A percentile compares a stretch with the other conserved stretches of the same genome.
Evolutionary conservation across 2,888 invertebrate genomes (phyloP).

Genomic region (Yponomeuta plumbellus): DNA sequence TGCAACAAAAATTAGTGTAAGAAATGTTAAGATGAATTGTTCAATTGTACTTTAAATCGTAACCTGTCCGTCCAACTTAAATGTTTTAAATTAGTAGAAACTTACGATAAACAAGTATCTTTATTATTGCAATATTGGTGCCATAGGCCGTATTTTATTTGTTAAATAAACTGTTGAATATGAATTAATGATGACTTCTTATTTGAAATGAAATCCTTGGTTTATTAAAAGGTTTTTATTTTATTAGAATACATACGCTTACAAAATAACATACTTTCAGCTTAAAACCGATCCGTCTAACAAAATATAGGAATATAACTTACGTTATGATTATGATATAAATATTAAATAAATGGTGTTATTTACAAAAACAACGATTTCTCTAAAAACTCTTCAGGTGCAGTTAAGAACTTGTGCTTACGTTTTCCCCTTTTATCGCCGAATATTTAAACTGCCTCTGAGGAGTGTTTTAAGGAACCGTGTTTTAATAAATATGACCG

Average conservation of each 20-base stretch:
- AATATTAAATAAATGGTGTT: no score
- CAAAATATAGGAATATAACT: constrained; percentile 72
- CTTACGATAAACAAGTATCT: background rate
- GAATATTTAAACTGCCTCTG: no score
- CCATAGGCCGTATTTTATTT: constrained; percentile 2
- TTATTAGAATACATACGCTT: constrained; percentile 52
- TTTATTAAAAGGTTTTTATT: constrained; percentile 31
- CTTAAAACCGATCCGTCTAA: constrained; percentile 39
- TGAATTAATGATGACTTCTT: background rate
- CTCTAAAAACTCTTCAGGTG: no score
- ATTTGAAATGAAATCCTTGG: constrained; percentile 4
- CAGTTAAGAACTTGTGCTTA: no score
- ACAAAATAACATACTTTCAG: constrained; percentile 48
- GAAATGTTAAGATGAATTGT: background rate
- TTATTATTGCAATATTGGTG: background rate
- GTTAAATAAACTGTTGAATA: background rate
- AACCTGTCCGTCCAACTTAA: constrained; percentile 1
- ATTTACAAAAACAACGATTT: no score
- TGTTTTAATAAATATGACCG: no score
- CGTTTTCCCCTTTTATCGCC: no score
- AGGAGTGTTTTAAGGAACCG: no score
- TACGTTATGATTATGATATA: constrained; percentile 41
- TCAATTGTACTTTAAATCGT: background rate
- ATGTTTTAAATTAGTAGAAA: background rate
- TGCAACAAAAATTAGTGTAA: background rate